These are phyloP conservation scores for Dasysyrphus tricinctus DNA, from an alignment of 2,888 invertebrate species.

Conservation along the genomic window DNA sequence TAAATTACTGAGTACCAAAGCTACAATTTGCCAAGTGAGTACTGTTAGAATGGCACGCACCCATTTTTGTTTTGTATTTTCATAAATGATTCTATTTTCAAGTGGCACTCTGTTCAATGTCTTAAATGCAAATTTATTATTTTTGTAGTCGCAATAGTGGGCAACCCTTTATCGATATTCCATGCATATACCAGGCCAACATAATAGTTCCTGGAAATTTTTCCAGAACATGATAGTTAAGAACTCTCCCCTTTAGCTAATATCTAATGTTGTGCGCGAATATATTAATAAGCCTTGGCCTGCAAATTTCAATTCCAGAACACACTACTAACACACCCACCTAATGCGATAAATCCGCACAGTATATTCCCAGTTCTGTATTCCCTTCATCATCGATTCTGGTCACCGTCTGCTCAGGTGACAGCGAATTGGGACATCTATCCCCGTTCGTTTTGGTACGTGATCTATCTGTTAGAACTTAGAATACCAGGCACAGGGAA, in stretches of 20 bases:
- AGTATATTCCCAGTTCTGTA: constrained; percentile 3
- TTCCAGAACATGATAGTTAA: constrained; percentile 10
- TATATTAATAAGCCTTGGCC: constrained; percentile 56
- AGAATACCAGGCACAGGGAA: neutral
- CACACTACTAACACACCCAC: constrained; percentile 68
- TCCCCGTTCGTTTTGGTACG: constrained; percentile 45
- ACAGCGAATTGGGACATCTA: constrained; percentile 60
- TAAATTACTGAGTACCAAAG: too few species aligned
- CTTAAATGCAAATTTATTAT: neutral
- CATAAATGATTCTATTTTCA: too few species aligned
- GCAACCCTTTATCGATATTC: constrained; percentile 37
- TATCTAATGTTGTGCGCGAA: constrained; percentile 31
- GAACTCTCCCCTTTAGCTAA: constrained; percentile 41
- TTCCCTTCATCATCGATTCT: constrained; percentile 60
- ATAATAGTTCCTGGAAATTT: constrained; percentile 37
- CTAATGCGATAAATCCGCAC: constrained; percentile 34
- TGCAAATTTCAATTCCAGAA: constrained; percentile 49
- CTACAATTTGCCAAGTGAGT: too few species aligned
- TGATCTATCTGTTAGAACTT: constrained; percentile 37
- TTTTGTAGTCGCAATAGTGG: neutral
- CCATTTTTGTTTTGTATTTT: too few species aligned
- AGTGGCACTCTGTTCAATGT: neutral
- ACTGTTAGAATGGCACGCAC: too few species aligned
- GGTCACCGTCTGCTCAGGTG: constrained; percentile 45
- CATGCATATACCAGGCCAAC: constrained; percentile 31